Conservation (phyloP, 92 coral and sea anemone species). For the Heteractis magnifica region DNA sequence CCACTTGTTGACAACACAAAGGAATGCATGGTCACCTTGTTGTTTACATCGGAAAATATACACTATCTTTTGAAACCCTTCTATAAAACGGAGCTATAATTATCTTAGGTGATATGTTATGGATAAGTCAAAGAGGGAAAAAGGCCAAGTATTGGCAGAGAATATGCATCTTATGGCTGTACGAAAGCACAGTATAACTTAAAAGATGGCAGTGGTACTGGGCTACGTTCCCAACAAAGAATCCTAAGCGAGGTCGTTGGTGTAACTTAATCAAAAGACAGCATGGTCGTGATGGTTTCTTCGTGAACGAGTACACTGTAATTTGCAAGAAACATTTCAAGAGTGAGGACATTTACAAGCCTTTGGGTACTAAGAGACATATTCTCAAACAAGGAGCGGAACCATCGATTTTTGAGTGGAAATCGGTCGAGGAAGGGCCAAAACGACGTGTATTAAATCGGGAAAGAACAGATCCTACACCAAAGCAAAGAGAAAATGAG, state of each 20-base stretch:
- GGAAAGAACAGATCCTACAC: slow-evolving; percentile 10
- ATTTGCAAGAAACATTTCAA: slow-evolving; percentile 40
- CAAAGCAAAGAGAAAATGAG: too few relatives aligned
- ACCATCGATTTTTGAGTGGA: slow-evolving; percentile 37
- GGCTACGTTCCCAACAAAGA: slow-evolving; percentile 44
- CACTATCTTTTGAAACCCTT: too few relatives aligned
- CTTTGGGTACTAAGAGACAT: slow-evolving; percentile 5
- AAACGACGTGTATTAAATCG: not conserved
- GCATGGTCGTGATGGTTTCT: slow-evolving; percentile 54
- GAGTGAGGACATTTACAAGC: slow-evolving; percentile 27
- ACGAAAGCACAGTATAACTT: slow-evolving; percentile 26
- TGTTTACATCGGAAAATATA: too few relatives aligned
- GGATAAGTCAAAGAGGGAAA: too few relatives aligned
- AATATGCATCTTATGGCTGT: slow-evolving; percentile 47
- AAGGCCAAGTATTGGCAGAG: slow-evolving; percentile 21
- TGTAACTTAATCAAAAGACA: slow-evolving; percentile 51
- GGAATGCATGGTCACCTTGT: too few relatives aligned
- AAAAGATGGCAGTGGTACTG: slow-evolving; percentile 28
- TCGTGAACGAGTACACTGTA: slow-evolving; percentile 43
- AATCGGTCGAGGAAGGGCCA: not conserved
- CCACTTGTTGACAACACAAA: too few relatives aligned
- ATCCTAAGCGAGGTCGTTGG: slow-evolving; percentile 43
- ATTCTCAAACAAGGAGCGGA: slow-evolving; percentile 9
- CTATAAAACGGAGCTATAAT: too few relatives aligned
- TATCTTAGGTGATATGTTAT: too few relatives aligned